Evolutionary conservation across 1,140 invertebrate species (phyloP).

Genomic region (Drosophila ohnishii): DNA sequence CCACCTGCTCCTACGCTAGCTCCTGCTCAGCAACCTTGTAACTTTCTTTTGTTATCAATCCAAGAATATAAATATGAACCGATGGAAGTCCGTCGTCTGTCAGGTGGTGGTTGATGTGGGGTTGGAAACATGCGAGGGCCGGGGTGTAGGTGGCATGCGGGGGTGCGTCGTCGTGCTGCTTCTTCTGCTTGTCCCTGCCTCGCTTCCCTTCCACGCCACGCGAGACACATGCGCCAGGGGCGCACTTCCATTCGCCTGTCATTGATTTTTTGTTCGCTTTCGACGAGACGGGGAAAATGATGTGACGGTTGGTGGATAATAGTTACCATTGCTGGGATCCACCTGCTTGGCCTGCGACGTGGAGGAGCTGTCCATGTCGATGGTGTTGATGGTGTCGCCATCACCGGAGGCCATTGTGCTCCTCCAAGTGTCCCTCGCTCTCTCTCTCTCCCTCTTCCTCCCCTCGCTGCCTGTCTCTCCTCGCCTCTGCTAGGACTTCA

Average conservation of each 20-base stretch:
- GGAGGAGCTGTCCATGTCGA: conserved; percentile 85
- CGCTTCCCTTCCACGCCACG: conserved; percentile 10
- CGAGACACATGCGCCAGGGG: conserved; percentile 77
- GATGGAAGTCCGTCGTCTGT: conserved; percentile 36
- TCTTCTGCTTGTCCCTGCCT: conserved; percentile 32
- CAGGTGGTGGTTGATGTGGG: conserved; percentile 16
- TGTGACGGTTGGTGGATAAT: conserved; percentile 17
- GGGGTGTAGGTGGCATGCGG: conserved; percentile 17
- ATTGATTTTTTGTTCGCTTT: conserved; percentile 70
- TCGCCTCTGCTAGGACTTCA: conserved; percentile 28
- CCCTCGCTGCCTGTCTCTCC: conserved; percentile 1
- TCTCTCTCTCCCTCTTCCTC: conserved; percentile 11
- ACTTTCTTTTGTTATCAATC: conserved; percentile 72
- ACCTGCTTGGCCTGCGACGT: conserved; percentile 74
- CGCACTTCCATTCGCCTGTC: conserved; percentile 76
- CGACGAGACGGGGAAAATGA: conserved; percentile 23
- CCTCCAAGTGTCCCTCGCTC: conserved; percentile 33
- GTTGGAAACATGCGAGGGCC: conserved; percentile 6
- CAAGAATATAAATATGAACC: conserved; percentile 57
- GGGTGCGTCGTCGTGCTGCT: conserved; percentile 15
- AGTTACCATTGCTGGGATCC: conserved; percentile 76
- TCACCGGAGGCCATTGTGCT: conserved; percentile 86
- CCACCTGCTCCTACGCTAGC: not conserved
- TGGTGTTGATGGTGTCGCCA: conserved; percentile 87
- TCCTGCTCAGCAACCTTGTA: conserved; percentile 13